phyloP scores from a whole-genome alignment of 2,113 vertebrate species.

The Hirundichthys speculiger region DNA sequence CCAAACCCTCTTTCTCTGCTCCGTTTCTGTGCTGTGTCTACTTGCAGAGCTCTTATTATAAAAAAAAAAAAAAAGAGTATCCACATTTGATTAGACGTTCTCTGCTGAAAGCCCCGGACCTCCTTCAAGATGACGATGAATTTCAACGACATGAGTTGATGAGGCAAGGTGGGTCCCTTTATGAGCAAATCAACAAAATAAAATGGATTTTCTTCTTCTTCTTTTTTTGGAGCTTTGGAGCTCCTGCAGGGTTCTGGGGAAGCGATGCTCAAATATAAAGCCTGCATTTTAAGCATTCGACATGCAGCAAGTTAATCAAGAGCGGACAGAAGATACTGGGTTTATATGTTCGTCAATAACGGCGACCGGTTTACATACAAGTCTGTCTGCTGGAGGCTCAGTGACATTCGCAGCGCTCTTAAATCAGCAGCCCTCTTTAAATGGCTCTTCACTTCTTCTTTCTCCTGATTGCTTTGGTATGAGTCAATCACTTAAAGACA shows the following conservation, averaged over 20 bases:
- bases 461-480: slow-evolving; percentile 78
- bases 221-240: not conserved
- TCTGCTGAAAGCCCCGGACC: slow-evolving; percentile 31
- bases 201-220: slow-evolving; percentile 24
- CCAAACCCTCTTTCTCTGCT: slow-evolving; percentile 17
- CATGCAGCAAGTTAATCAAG: slow-evolving; percentile 9
- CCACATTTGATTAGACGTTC: slow-evolving; percentile 64
- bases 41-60: slow-evolving; percentile 35
- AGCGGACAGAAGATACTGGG: slow-evolving; percentile 6
- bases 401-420: slow-evolving; percentile 61
- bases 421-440: slow-evolving; percentile 74
- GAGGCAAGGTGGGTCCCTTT: slow-evolving; percentile 19
- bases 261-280: slow-evolving; percentile 27
- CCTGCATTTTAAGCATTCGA: slow-evolving; percentile 25
- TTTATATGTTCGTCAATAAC: slow-evolving; percentile 14
- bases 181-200: slow-evolving; percentile 39
- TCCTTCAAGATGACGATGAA: slow-evolving; percentile 55
- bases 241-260: slow-evolving; percentile 6
- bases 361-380: slow-evolving; percentile 22
- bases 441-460: slow-evolving; percentile 65
- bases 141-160: slow-evolving; percentile 55
- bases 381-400: slow-evolving; percentile 17
- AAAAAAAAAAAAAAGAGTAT: no score
- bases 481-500: slow-evolving; percentile 80
- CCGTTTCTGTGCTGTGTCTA: slow-evolving; percentile 15